A percentile compares a stretch with the other conserved stretches of the same genome.
Evolutionary conservation across 2,113 vertebrate genomes (phyloP).

Genomic region (Upupa epops): DNA sequence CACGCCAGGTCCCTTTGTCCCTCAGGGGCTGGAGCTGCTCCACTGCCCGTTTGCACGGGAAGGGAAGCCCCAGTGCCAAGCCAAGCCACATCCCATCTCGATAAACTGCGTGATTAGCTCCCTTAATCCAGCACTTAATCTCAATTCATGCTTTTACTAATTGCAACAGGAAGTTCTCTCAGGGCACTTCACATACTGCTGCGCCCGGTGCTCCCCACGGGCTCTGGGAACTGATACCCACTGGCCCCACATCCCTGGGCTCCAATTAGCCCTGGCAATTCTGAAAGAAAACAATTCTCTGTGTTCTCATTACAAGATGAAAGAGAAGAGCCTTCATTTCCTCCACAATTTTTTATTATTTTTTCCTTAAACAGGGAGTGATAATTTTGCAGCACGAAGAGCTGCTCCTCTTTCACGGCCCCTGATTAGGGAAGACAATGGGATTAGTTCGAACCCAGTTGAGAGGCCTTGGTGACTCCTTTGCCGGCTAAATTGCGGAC

Average conservation of each 20-base stretch:
- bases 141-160: conserved; percentile 68
- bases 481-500: conserved; percentile 69
- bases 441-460: conserved; percentile 67
- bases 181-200: conserved; percentile 25
- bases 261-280: conserved; percentile 72
- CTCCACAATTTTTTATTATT: background rate
- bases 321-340: background rate
- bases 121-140: conserved; percentile 77
- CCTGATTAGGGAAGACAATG: conserved; percentile 72
- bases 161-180: conserved; percentile 74
- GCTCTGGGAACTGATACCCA: conserved; percentile 58
- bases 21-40: conserved; percentile 67
- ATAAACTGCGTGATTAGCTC: conserved; percentile 79
- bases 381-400: conserved; percentile 50
- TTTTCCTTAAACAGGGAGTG: conserved; percentile 24
- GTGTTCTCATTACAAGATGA: conserved; percentile 80
- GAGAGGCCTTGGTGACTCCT: conserved; percentile 57
- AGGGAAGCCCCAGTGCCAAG: conserved; percentile 20
- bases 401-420: conserved; percentile 47
- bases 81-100: conserved; percentile 59
- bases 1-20: conserved; percentile 67
- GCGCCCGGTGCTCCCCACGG: conserved; percentile 37
- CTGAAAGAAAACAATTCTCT: conserved; percentile 75
- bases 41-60: conserved; percentile 39
- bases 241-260: conserved; percentile 35